Conservation (phyloP, 2,113 vertebrate species). For the Sorex fumeus region DNA sequence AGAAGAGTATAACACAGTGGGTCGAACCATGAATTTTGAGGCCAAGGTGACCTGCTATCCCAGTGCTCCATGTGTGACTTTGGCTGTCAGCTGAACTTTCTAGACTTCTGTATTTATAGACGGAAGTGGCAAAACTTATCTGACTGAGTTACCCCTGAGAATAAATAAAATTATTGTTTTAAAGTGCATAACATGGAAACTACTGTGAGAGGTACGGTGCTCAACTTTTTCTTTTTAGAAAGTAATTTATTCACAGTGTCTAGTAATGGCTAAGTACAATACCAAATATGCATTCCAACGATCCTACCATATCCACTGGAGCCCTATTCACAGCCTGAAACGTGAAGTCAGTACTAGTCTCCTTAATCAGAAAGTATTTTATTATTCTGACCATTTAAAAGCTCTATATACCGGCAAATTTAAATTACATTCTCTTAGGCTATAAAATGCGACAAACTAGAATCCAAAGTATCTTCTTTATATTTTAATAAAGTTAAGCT, state of each 20-base stretch:
- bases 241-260: conserved; percentile 44
- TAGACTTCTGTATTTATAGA: background rate
- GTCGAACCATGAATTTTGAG: conserved; percentile 14
- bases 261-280: conserved; percentile 40
- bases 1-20: background rate
- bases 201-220: background rate
- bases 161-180: conserved; percentile 30
- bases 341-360: background rate
- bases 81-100: conserved; percentile 41
- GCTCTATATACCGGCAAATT: conserved; percentile 2
- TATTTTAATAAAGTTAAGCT: conserved; percentile 43
- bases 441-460: conserved; percentile 30
- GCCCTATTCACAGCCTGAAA: conserved; percentile 12
- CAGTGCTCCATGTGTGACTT: background rate
- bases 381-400: conserved; percentile 49
- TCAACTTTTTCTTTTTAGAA: conserved; percentile 46
- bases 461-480: conserved; percentile 40
- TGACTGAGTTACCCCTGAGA: background rate
- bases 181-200: background rate
- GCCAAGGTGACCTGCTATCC: background rate
- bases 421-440: conserved; percentile 61
- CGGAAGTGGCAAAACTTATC: background rate
- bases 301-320: background rate
- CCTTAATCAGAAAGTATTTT: conserved; percentile 25
- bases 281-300: conserved; percentile 36